Percentiles rank a stretch among this genome's conserved stretches.
Evolutionary conservation across 1,140 invertebrate species (phyloP).

Genomic region (Aphelenchoides fujianensis): DNA sequence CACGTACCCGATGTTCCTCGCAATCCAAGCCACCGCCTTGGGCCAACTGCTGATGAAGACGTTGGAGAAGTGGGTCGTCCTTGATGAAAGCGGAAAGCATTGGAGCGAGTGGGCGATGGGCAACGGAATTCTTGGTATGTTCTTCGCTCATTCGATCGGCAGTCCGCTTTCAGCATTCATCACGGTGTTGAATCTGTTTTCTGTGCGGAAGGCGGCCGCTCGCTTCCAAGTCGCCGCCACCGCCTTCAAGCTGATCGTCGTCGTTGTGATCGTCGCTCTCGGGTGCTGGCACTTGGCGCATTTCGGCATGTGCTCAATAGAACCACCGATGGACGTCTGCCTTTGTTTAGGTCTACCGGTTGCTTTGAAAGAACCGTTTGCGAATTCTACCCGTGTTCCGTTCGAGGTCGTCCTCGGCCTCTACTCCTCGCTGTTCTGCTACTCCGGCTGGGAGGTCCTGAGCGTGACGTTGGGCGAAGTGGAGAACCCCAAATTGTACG

Average conservation of each 20-base stretch:
- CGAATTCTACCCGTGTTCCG: conserved; percentile 18
- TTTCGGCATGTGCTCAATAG: conserved; percentile 4
- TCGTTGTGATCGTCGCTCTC: conserved; percentile 17
- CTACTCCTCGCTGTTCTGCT: conserved; percentile 24
- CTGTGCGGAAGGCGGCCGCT: conserved; percentile 13
- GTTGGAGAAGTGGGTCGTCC: not conserved
- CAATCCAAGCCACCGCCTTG: conserved; percentile 22
- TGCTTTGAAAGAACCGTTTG: conserved; percentile 16
- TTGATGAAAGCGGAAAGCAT: not conserved
- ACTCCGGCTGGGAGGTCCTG: conserved; percentile 26
- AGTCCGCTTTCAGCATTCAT: not conserved
- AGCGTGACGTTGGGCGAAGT: conserved; percentile 24
- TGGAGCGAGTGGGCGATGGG: not conserved
- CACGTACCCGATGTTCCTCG: conserved; percentile 18
- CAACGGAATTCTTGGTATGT: not conserved
- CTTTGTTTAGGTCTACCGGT: conserved; percentile 15
- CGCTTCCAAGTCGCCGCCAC: conserved; percentile 30
- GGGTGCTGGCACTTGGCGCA: not conserved
- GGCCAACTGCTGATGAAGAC: conserved; percentile 12
- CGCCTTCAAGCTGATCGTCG: conserved; percentile 13
- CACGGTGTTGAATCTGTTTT: conserved; percentile 17
- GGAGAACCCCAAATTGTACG: conserved; percentile 18
- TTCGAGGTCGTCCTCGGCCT: conserved; percentile 28
- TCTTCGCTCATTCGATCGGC: not conserved
- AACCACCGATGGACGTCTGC: too few relatives aligned